Base-by-base conservation (phyloP, 2,113 vertebrate genomes). In the Chaetorhynchus papuensis region DNA sequence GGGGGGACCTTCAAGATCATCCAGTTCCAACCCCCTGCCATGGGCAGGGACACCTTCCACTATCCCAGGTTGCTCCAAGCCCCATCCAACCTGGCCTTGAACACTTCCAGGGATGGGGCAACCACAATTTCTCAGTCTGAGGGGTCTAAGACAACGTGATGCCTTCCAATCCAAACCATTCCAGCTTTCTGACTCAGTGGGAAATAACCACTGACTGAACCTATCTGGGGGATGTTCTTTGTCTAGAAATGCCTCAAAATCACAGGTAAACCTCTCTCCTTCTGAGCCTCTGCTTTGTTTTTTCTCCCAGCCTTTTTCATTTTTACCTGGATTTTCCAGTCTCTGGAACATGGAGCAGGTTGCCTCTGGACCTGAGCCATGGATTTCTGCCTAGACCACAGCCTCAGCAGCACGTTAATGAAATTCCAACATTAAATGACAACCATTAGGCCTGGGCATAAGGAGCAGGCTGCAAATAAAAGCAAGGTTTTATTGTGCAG, bases 391-490 rank as follows among this genome's bases (percentile, higher is more conserved):
- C 28, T 35, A 41, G 57, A 39, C 23, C 45, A 33, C 37, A 52
- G 7, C 53, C 42, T 57, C 70, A 87, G 64, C 56, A 82, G 35
- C 54, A 22, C 0, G 2, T 47, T 33, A 56, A 41, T 79, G 68
- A 59, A 86, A 77, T 66, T 44, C 63, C 42, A 83, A 15, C 47
- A 35, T 54, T 15, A 75, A 91, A 70, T 28, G 31, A 5, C 75
- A 72, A 7, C 26, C 15, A 31, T 65, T 83, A 87, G 16, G 45
- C 31, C 50, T 9, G 8, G 31, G 20, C 83, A 81, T 16, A n/a
- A 63, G 59, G 21, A 96, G 23, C 50, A 61, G 70, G 79, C 23
- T 35, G 82, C 71, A 93, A 83, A 91, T 86, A 91, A 90, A 76
- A 83, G 66, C 33, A 57, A 53, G 66, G 16, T 69, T 93, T 92